Evolutionary conservation across 2,888 invertebrate species (phyloP), one percentile per base, ranked within the genome.

Genomic region (Andrena marginata): DNA sequence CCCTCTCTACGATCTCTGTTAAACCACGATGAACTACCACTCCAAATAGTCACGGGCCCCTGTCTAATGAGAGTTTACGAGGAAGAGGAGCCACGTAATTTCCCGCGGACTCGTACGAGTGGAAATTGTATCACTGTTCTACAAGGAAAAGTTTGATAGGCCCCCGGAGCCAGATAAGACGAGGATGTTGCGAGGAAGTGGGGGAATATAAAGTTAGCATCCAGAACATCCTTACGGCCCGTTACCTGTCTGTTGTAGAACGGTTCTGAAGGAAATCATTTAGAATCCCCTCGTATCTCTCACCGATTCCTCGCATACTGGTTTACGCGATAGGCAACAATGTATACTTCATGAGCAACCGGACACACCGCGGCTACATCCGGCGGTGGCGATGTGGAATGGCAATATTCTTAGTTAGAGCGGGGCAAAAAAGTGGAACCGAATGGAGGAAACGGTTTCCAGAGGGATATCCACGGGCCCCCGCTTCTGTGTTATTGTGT

Each of bases 261-360:
- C 67, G 33, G 51, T 49, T 48, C 48, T 33, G 54, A 49, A 78
- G 71, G 71, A 80, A 80, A 80, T 80, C 79, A 80, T 72, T 78
- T 78, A 60, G 35, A 80, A 23, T 49, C 67, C 42, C 54, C 79
- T 72, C 72, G 80, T 72, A 80, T 59, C 72, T 68, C 49, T 5
- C 42, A 20, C 26, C 35, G 80, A 79, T 78, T 79, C 42, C 79
- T 72, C 80, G 49, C 72, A 56, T 62, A 54, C 62, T 31, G 51
- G 65, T 80, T 71, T 67, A 33, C 29, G 49, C 26, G 78, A 60
- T 77, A 51, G 8, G 23, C 20, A 78, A 79, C 79, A 80, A 56
- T 78, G 72, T 72, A 56, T 42, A 23, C 29, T 26, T 63, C 54
- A 16, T 20, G 56, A 49, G 26, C 62, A 33, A 20, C 23, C 42